phyloP scores from a whole-genome alignment of 2,113 vertebrate genomes.

The Leucopsar rothschildi region DNA sequence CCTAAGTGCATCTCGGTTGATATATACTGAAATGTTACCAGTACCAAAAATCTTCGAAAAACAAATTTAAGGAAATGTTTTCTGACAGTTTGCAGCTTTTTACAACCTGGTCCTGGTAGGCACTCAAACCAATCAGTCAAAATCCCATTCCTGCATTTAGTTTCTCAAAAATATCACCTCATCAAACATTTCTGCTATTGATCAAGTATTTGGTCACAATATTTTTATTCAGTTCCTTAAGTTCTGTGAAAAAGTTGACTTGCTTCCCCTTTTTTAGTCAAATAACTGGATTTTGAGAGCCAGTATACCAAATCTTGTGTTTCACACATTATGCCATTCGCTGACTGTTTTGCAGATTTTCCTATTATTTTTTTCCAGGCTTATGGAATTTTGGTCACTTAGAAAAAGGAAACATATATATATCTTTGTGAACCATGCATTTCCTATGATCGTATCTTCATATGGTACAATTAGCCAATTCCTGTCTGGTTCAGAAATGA shows the following conservation, averaged over 20 bases:
- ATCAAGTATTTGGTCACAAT: background rate
- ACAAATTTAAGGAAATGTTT: background rate
- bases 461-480: background rate
- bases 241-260: background rate
- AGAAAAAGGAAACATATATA: conserved; percentile 20
- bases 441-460: conserved; percentile 30
- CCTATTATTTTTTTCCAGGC: background rate
- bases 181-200: background rate
- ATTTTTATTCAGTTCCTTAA: background rate
- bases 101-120: background rate
- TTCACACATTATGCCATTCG: background rate
- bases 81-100: background rate
- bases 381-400: background rate
- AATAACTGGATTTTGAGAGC: background rate
- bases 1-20: background rate
- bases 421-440: background rate
- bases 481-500: conserved; percentile 6
- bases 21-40: background rate
- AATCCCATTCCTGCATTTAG: background rate
- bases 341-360: background rate
- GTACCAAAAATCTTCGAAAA: background rate
- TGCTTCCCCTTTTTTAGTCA: background rate
- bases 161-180: background rate
- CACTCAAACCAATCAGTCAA: background rate
- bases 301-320: background rate